Evolutionary conservation across 2,888 invertebrate species (phyloP), one percentile per base, ranked within the genome.

Genomic region (Branchipolynoe longqiensis): DNA sequence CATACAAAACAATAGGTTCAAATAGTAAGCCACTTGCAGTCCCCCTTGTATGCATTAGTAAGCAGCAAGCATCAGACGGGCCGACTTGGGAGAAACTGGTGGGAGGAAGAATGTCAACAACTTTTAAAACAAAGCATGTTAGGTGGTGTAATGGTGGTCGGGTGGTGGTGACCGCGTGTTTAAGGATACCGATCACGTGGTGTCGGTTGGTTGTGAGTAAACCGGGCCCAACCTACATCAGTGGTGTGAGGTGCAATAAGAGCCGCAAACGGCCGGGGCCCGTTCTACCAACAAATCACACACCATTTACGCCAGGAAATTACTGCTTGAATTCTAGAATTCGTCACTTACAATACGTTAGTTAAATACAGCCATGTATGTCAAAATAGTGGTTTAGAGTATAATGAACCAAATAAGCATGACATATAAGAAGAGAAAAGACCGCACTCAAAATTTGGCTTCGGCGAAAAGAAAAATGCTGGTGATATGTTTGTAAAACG

Each of bases 11-110:
- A n/a, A n/a, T n/a, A n/a, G n/a, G 73, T 40, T 18, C 73, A 73
- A 73, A 41, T 73, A 38, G 73, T 73, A 73, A 73, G 73, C 73
- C 73, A 73, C 73, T 73, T 73, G 73, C 73, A 73, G 73, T 73
- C 38, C 38, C 73, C 73, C 73, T 8, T 14, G n/a, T 38, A 73
- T 38, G 33, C 41, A 73, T 73, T 73, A 73, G 73, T 73, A 73
- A 73, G 73, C 73, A 73, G 6, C 41, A 73, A 73, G 73, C 73
- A 22, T 36, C 73, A 38, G 73, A 38, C 73, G 14, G 41, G 8
- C 40, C 38, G 73, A n/a, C 73, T 73, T 73, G 41, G 73, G 73
- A 73, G 73, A 73, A 73, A 73, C 73, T 73, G 73, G 73, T 40
- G 2, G 8, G 73, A 41, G 25, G 62, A 62, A 25, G n/a, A 62